Percentiles rank a stretch among this genome's conserved stretches.
phyloP scores from a whole-genome alignment of 2,113 vertebrate species.

The Brachionichthys hirsutus region DNA sequence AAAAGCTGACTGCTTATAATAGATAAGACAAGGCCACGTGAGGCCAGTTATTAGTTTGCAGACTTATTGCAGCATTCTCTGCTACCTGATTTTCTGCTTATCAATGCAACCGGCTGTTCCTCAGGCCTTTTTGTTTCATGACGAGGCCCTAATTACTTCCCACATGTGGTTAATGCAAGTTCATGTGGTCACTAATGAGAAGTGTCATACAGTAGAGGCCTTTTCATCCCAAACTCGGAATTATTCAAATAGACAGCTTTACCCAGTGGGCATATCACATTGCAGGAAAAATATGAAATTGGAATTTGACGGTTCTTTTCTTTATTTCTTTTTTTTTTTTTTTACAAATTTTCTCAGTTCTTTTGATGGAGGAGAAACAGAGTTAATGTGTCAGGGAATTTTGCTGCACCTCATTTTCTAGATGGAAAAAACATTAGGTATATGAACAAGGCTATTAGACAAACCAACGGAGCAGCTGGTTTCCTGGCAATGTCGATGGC shows the following conservation, averaged over 20 bases:
- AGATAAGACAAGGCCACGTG: constrained; percentile 28
- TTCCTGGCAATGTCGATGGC: constrained; percentile 1
- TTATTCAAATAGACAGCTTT: constrained; percentile 43
- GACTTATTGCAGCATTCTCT: constrained; percentile 71
- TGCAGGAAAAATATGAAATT: constrained; percentile 32
- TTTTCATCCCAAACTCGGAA: constrained; percentile 42
- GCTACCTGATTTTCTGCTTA: constrained; percentile 85
- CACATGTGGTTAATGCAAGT: constrained; percentile 85
- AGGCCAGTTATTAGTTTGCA: constrained; percentile 80
- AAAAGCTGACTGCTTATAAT: constrained; percentile 18
- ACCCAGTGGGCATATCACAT: constrained; percentile 38
- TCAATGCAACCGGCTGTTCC: constrained; percentile 86
- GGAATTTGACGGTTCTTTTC: constrained; percentile 18
- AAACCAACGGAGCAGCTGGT: neutral
- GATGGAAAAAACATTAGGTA: neutral
- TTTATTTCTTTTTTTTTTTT: too few relatives aligned
- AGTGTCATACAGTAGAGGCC: constrained; percentile 80
- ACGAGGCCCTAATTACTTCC: constrained; percentile 83
- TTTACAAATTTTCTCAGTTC: constrained; percentile 18
- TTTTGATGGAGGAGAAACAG: constrained; percentile 7
- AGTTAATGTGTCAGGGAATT: constrained; percentile 13
- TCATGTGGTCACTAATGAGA: constrained; percentile 93
- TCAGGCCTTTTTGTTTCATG: constrained; percentile 79
- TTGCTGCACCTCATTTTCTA: constrained; percentile 4
- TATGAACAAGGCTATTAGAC: constrained; percentile 5